phyloP scores from a whole-genome alignment of 2,797 vertebrate genomes.

The Dermochelys coriacea region DNA sequence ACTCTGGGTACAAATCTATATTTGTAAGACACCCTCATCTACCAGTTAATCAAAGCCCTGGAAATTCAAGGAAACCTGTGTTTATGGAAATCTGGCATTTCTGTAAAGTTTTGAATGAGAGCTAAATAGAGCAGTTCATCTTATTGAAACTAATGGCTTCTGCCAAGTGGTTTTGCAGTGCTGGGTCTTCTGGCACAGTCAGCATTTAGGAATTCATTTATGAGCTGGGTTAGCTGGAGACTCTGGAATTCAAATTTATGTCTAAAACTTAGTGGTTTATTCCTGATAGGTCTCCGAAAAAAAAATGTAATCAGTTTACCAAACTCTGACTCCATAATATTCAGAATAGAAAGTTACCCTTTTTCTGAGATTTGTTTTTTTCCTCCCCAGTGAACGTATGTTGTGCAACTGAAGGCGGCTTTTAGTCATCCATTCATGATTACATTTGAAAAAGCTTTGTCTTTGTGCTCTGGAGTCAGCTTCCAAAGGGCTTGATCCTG shows the following conservation, averaged over 20 bases:
- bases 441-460: slow-evolving; percentile 57
- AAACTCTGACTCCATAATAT: slow-evolving; percentile 74
- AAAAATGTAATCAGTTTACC: slow-evolving; percentile 84
- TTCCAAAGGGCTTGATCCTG: slow-evolving; percentile 37
- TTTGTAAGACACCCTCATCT: slow-evolving; percentile 81
- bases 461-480: slow-evolving; percentile 26
- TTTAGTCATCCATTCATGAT: slow-evolving; percentile 49
- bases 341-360: slow-evolving; percentile 59
- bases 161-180: slow-evolving; percentile 92
- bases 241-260: slow-evolving; percentile 90
- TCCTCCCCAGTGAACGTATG: slow-evolving; percentile 34
- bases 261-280: slow-evolving; percentile 81
- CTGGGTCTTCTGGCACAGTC: slow-evolving; percentile 90
- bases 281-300: slow-evolving; percentile 81
- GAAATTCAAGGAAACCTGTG: slow-evolving; percentile 86
- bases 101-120: slow-evolving; percentile 85
- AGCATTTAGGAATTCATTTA: slow-evolving; percentile 94
- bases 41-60: slow-evolving; percentile 85
- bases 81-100: slow-evolving; percentile 87
- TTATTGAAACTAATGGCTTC: slow-evolving; percentile 87
- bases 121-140: slow-evolving; percentile 88
- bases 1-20: slow-evolving; percentile 80
- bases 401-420: slow-evolving; percentile 20
- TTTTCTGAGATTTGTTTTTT: slow-evolving; percentile 56
- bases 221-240: slow-evolving; percentile 89